A percentile compares a stretch with the other conserved stretches of the same genome.
Evolutionary conservation across 2,888 invertebrate genomes (phyloP).

Genomic region (Tineola bisselliella): DNA sequence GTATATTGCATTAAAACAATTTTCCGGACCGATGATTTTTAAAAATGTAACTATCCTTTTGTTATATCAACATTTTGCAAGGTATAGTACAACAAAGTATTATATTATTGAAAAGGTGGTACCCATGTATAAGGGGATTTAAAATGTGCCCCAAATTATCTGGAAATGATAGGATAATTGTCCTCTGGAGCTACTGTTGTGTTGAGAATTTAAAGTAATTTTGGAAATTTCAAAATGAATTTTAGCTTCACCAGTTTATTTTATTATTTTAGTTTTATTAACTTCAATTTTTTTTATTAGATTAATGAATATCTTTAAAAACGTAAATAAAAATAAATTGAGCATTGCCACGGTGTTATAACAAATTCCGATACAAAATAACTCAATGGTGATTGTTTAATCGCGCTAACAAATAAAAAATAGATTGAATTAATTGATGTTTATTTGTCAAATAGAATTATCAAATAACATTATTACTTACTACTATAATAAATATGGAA

Average conservation of each 20-base stretch:
- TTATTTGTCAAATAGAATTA: not conserved
- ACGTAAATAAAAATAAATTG: no score
- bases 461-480: not conserved
- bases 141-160: slow-evolving; percentile 30
- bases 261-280: no score
- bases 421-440: not conserved
- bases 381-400: no score
- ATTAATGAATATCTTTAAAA: no score
- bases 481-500: not conserved
- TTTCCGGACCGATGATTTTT: not conserved
- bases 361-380: no score
- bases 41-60: not conserved
- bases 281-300: no score
- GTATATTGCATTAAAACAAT: not conserved
- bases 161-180: slow-evolving; percentile 46
- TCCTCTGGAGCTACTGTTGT: slow-evolving; percentile 1
- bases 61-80: not conserved
- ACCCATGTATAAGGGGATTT: slow-evolving; percentile 3
- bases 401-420: not conserved
- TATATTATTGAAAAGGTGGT: slow-evolving; percentile 5
- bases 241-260: no score
- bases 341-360: no score
- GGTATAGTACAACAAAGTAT: not conserved
- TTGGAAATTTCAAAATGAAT: no score
- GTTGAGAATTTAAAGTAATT: no score